Conservation (phyloP, 2,888 invertebrate genomes). For the Parnassius mnemosyne region DNA sequence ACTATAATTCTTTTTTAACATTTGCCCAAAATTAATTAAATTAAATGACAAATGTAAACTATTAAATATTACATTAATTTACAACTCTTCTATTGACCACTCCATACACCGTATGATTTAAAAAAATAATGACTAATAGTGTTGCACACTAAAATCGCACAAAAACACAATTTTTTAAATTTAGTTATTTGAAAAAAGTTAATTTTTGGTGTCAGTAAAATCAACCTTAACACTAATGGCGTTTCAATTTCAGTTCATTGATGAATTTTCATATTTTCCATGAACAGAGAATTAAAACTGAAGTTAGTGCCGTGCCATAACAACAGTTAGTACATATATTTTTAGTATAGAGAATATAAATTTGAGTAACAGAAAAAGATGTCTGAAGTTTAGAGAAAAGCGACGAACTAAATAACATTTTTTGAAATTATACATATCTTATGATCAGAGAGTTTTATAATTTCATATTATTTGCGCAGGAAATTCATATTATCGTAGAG, state of each 20-base stretch:
- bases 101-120: conserved; percentile 24
- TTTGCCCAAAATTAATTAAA: neutral
- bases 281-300: conserved; percentile 24
- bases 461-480: neutral
- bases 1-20: no score
- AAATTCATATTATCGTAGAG: conserved; percentile 9
- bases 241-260: conserved; percentile 29
- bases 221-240: conserved; percentile 29
- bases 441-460: no score
- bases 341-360: neutral
- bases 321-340: neutral
- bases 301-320: conserved; percentile 7
- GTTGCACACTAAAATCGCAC: conserved; percentile 38
- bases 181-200: conserved; percentile 31
- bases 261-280: conserved; percentile 12
- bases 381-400: neutral
- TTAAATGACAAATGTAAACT: neutral
- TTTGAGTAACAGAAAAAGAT: neutral
- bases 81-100: conserved; percentile 16
- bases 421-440: no score
- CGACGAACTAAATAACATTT: neutral
- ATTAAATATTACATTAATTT: conserved; percentile 8
- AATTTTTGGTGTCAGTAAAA: conserved; percentile 42
- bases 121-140: conserved; percentile 34
- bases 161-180: conserved; percentile 35